Conservation (phyloP, 2,113 vertebrate genomes). For the Cinclus cinclus region DNA sequence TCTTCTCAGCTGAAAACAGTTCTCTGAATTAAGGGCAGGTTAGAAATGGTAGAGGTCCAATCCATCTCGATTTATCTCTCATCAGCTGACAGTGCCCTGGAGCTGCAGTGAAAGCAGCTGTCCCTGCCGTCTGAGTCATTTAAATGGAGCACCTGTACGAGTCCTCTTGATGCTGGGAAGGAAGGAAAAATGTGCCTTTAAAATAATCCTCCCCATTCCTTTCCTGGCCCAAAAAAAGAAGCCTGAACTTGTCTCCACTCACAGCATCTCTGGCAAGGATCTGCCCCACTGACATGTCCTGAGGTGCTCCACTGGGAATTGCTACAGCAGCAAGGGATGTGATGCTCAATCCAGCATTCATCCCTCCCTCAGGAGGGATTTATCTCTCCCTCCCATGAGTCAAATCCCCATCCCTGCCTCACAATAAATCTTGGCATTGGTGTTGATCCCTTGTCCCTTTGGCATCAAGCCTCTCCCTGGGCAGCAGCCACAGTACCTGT, state of each 20-base stretch:
- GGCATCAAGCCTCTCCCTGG: background rate
- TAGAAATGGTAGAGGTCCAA: background rate
- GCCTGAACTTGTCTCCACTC: background rate
- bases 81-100: background rate
- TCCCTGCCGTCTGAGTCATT: background rate
- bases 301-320: background rate
- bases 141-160: fast-evolving
- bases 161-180: background rate
- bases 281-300: background rate
- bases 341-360: background rate
- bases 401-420: background rate
- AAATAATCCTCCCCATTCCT: background rate
- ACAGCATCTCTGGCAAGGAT: background rate
- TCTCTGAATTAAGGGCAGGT: background rate
- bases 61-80: background rate
- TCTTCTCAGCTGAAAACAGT: background rate
- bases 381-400: background rate
- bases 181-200: background rate
- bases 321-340: background rate
- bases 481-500: background rate
- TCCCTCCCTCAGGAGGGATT: background rate
- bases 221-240: background rate
- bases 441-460: background rate
- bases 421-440: background rate
- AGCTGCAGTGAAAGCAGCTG: background rate